Evolutionary conservation across 1,140 invertebrate species (phyloP).

Genomic region (Eulimnadia texana): DNA sequence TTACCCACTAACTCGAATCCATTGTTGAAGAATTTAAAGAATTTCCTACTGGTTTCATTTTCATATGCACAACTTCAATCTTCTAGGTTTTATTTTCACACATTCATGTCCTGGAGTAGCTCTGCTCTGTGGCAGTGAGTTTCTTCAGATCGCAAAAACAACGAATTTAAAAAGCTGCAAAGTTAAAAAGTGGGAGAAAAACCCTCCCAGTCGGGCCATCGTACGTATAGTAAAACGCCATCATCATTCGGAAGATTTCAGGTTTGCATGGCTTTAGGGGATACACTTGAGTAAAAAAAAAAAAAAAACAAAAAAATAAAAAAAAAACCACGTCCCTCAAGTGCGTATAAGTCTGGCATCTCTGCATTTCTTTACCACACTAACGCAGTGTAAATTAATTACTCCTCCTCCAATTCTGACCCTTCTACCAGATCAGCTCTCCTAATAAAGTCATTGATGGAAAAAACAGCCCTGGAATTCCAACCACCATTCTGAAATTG

Average conservation of each 20-base stretch:
- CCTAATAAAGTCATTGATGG: neutral
- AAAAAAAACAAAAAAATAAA: too few species aligned
- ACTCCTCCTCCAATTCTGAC: neutral
- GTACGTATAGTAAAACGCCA: neutral
- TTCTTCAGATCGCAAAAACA: neutral
- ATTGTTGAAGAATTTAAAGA: too few species aligned
- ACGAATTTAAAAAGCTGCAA: neutral
- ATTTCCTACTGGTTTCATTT: too few species aligned
- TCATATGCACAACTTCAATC: too few species aligned
- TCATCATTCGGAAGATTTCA: neutral
- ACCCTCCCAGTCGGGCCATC: neutral
- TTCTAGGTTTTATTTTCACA: too few species aligned
- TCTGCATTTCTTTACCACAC: neutral
- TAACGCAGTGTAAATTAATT: neutral
- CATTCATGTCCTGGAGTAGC: neutral
- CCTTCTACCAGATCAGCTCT: neutral
- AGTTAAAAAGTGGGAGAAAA: neutral
- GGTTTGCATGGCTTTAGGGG: neutral
- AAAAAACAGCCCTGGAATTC: too few species aligned
- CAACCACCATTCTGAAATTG: too few species aligned
- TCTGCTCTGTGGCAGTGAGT: neutral
- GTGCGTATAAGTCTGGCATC: neutral
- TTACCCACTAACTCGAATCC: too few species aligned
- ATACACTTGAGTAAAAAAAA: neutral
- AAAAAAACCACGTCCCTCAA: too few species aligned